A percentile compares a stretch with the other conserved stretches of the same genome.
Evolutionary conservation across 2,888 invertebrate species (phyloP).

Genomic region (Caenorhabditis japonica): DNA sequence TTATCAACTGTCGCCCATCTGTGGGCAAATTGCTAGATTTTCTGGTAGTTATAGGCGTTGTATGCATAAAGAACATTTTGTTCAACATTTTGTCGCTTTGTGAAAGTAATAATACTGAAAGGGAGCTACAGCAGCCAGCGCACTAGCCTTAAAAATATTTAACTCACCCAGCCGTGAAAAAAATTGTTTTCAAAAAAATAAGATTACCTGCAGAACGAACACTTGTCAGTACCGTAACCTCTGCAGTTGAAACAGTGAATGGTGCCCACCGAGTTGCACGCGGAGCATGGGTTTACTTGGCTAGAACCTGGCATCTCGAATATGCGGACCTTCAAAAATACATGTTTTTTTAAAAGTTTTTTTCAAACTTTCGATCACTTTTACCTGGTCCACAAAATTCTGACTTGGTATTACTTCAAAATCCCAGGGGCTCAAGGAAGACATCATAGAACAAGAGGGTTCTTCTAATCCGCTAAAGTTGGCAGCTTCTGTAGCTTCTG

Average conservation of each 20-base stretch:
- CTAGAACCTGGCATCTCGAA: constrained; percentile 73
- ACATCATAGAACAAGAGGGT: constrained; percentile 24
- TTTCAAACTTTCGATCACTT: neutral
- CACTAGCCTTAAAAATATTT: too few species aligned
- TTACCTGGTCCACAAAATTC: constrained; percentile 72
- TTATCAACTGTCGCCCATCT: too few species aligned
- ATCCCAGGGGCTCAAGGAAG: constrained; percentile 72
- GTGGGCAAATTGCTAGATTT: too few species aligned
- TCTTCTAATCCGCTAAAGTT: constrained; percentile 37
- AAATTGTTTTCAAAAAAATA: too few species aligned
- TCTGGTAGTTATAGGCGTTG: too few species aligned
- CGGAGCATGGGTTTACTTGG: constrained; percentile 67
- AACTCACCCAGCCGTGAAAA: too few species aligned
- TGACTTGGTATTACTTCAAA: constrained; percentile 72
- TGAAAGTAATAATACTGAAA: too few species aligned
- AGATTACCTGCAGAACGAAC: constrained; percentile 72
- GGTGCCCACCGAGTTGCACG: constrained; percentile 73
- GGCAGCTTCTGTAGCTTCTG: constrained; percentile 72
- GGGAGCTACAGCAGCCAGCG: too few species aligned
- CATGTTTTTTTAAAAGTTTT: neutral
- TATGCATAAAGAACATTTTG: too few species aligned
- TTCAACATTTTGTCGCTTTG: too few species aligned
- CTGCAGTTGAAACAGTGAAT: constrained; percentile 76
- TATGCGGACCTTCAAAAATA: constrained; percentile 65
- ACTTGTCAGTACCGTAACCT: constrained; percentile 75